These are phyloP conservation scores for Dusona sp. DNA, from an alignment of 2,888 invertebrate genomes.

Conservation along the genomic window DNA sequence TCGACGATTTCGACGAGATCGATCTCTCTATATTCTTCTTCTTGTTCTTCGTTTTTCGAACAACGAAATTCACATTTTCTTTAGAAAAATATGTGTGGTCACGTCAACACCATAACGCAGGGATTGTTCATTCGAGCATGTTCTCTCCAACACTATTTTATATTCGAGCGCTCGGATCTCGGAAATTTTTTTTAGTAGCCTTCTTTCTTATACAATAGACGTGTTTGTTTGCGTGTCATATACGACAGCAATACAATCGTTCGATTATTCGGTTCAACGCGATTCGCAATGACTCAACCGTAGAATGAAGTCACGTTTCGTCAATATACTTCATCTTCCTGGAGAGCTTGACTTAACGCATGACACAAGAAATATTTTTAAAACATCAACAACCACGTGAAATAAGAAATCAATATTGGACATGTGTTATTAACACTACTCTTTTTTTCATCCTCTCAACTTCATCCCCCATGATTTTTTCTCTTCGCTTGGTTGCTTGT, in stretches of 20 bases:
- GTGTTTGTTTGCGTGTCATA: not conserved
- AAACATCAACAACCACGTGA: not conserved
- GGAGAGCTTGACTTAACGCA: not conserved
- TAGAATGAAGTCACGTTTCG: constrained; percentile 14
- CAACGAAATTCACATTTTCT: not conserved
- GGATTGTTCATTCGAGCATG: not conserved
- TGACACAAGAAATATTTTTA: not conserved
- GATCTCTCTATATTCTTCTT: not conserved
- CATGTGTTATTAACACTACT: not conserved
- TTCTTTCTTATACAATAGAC: not conserved
- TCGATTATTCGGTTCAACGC: not conserved
- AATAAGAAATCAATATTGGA: constrained; percentile 12
- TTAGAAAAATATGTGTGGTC: not conserved
- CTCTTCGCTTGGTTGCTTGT: constrained; percentile 11
- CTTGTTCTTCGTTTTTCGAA: not conserved
- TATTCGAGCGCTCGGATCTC: not conserved
- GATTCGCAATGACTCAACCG: not conserved
- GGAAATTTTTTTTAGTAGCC: not conserved
- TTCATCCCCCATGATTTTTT: constrained; percentile 12
- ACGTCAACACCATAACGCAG: not conserved
- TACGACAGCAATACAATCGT: constrained; percentile 1
- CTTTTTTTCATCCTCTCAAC: constrained; percentile 4
- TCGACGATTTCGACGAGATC: not conserved
- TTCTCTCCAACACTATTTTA: not conserved
- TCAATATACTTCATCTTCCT: not conserved